These are phyloP conservation scores for Lasioglossum oenotherae DNA, from an alignment of 2,888 invertebrate genomes.

Conservation along the genomic window DNA sequence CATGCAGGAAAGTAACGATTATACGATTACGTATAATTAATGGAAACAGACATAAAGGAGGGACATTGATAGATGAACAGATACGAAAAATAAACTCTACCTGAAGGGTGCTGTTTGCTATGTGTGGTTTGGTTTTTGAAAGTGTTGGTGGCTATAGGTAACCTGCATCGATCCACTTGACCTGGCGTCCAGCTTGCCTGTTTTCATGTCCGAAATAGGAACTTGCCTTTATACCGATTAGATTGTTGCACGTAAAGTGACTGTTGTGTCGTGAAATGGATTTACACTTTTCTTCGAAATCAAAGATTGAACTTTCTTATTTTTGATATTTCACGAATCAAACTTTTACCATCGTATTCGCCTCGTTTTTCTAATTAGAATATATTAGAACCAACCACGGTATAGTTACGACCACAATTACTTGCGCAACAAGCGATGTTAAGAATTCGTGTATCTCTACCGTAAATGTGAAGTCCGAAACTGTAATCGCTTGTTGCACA, in stretches of 20 bases:
- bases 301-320: too few species aligned
- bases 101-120: constrained; percentile 34
- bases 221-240: constrained; percentile 42
- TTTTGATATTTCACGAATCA: too few species aligned
- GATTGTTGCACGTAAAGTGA: neutral
- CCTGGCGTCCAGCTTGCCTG: constrained; percentile 70
- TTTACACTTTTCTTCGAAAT: neutral
- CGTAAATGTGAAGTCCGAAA: too few species aligned
- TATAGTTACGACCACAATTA: too few species aligned
- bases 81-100: neutral
- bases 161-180: constrained; percentile 82
- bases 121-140: constrained; percentile 48
- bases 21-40: neutral
- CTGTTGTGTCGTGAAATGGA: neutral
- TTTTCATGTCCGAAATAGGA: constrained; percentile 60
- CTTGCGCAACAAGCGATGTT: too few species aligned
- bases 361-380: too few species aligned
- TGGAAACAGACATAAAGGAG: neutral
- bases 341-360: too few species aligned
- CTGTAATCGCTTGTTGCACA: too few species aligned
- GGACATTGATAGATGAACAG: neutral
- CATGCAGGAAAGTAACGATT: neutral
- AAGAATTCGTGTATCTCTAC: too few species aligned
- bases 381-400: too few species aligned
- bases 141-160: constrained; percentile 70